Evolutionary conservation across 2,113 vertebrate species (phyloP).

Genomic region (Corythaixoides concolor): DNA sequence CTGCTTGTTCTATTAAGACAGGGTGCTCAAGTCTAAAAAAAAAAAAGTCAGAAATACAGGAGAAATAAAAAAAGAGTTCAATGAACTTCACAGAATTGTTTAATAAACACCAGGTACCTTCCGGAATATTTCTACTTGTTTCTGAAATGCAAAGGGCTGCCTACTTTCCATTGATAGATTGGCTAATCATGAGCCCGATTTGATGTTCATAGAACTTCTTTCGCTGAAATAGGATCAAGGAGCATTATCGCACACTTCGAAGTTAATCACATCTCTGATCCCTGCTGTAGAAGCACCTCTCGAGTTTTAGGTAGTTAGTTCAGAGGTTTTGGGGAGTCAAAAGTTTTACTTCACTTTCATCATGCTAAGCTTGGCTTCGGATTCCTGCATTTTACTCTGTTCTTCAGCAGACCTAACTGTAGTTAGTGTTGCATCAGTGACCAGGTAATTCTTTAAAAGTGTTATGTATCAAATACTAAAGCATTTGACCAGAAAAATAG

Average conservation of each 20-base stretch:
- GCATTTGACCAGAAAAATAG: background rate
- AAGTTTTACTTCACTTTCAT: background rate
- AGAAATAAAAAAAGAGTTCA: background rate
- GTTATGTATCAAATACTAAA: background rate
- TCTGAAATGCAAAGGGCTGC: background rate
- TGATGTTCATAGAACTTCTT: background rate
- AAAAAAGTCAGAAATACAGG: background rate
- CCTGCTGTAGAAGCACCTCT: background rate
- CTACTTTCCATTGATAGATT: background rate
- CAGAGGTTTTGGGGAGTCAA: background rate
- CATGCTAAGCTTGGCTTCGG: background rate
- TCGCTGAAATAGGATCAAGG: background rate
- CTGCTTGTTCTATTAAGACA: background rate
- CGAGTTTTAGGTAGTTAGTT: background rate
- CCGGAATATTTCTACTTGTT: background rate
- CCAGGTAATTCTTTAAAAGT: background rate
- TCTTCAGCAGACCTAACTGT: background rate
- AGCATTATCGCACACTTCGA: background rate
- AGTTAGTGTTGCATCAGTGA: background rate
- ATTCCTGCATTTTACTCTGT: background rate
- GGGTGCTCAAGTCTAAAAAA: background rate
- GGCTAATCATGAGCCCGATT: background rate
- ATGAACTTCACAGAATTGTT: background rate
- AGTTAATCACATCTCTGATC: background rate
- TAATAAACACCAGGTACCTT: background rate